Evolutionary conservation across 30 jellyfish, hydroid and myxozoan genomes (phyloP), one percentile per base, ranked within the genome.

Genomic region (Aurelia aurita complex sp. Pacific): DNA sequence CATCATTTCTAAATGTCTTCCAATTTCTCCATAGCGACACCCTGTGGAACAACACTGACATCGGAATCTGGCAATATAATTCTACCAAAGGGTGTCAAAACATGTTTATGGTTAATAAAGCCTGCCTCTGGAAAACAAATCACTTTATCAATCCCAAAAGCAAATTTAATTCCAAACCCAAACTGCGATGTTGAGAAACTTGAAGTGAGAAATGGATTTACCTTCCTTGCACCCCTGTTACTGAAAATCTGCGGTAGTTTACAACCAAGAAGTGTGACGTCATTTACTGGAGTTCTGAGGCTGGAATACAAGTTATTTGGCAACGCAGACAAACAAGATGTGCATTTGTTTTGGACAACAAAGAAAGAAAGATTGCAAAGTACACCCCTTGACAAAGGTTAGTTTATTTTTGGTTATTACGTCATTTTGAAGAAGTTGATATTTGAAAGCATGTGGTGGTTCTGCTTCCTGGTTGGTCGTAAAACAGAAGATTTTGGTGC

Each of bases 221-320:
- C 97, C 12, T 32, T 76, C 55, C 15, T 81, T 10, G 97, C 97
- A n/a, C 92, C 92, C 17, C 38, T 74, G 13, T 74, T 88, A 53
- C 60, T 82, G 13, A 80, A 64, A 64, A 61, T 88, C n/a, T 88
- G 97, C 46, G 97, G 89, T 0, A 71, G 63, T 17, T 11, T 72
- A 38, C 85, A 80, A 63, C 76, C 81, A 60, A 40, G 62, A 23
- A 62, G 54, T 53, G 81, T 81, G 12, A 80, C 75, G 13, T 71
- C 92, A 35, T 88, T 67, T 55, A 55, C 92, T 32, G 83, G 87
- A 57, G 80, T 67, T 5, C 32, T 88, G 67, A 55, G 83, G 1
- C 57, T 88, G 42, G 72, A 70, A 50, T 85, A 76, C 53, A 69
- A 64, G 17, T 69, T 32, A 6, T 19, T 10, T 16, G 83, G 94